phyloP scores from a whole-genome alignment of 2,113 vertebrate species.

The Prietella phreatophila region DNA sequence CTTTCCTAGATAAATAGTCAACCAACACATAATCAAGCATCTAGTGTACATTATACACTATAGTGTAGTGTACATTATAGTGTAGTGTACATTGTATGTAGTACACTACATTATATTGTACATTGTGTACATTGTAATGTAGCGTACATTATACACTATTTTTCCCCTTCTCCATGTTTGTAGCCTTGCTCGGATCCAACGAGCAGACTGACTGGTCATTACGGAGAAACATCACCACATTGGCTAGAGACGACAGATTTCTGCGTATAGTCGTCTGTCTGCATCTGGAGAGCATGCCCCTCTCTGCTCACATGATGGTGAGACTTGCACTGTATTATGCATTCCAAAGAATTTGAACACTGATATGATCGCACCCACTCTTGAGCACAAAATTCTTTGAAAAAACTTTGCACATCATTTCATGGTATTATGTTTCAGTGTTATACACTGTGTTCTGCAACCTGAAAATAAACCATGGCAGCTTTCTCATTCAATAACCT shows the following conservation, averaged over 20 bases:
- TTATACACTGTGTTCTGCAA: slow-evolving; percentile 40
- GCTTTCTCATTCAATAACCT: slow-evolving; percentile 41
- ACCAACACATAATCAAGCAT: too few species aligned
- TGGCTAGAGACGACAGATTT: slow-evolving; percentile 60
- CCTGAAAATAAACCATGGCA: slow-evolving; percentile 43
- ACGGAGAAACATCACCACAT: slow-evolving; percentile 47
- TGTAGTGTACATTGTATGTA: too few species aligned
- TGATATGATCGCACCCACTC: slow-evolving; percentile 43
- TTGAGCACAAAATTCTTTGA: slow-evolving; percentile 36
- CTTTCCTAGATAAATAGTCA: too few species aligned
- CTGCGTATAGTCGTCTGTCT: slow-evolving; percentile 53
- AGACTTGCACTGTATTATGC: slow-evolving; percentile 42
- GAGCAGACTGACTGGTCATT: slow-evolving; percentile 39
- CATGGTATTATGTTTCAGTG: slow-evolving; percentile 37
- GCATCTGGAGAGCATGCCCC: slow-evolving; percentile 44
- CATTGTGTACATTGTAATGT: too few species aligned
- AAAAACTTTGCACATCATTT: slow-evolving; percentile 35
- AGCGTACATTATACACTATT: too few species aligned
- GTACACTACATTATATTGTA: too few species aligned
- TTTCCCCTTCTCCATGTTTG: slow-evolving; percentile 7
- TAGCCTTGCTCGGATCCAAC: slow-evolving; percentile 5
- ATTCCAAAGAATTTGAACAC: slow-evolving; percentile 47
- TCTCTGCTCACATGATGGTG: slow-evolving; percentile 39
- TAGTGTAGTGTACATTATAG: too few species aligned
- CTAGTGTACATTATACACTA: too few species aligned